These are phyloP conservation scores for Plectropomus leopardus DNA, from an alignment of 2,113 vertebrate genomes.

Conservation along the genomic window DNA sequence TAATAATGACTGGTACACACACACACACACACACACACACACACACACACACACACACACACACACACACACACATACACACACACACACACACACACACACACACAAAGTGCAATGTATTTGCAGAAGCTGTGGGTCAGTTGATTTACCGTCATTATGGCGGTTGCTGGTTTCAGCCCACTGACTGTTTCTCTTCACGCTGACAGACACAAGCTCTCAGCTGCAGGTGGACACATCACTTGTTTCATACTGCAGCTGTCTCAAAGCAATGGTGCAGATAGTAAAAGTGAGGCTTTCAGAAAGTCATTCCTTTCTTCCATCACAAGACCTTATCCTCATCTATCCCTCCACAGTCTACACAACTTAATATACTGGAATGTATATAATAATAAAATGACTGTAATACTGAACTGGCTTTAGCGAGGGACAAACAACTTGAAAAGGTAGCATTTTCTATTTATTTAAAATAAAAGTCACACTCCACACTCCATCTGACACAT, in stretches of 20 bases:
- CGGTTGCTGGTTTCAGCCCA: constrained; percentile 44
- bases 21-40: too few species aligned
- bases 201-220: constrained; percentile 31
- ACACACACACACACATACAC: background rate
- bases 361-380: background rate
- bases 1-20: background rate
- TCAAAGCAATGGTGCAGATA: background rate
- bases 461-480: too few species aligned
- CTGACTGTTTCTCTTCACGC: constrained; percentile 34
- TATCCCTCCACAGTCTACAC: background rate
- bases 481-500: too few species aligned
- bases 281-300: constrained; percentile 38
- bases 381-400: too few species aligned
- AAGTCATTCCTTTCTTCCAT: constrained; percentile 11
- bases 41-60: too few species aligned
- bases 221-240: constrained; percentile 39
- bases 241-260: constrained; percentile 27
- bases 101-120: background rate
- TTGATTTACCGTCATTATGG: constrained; percentile 51
- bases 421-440: too few species aligned
- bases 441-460: too few species aligned
- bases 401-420: too few species aligned
- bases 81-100: background rate
- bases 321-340: background rate
- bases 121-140: background rate